Conservation (phyloP, 1,140 invertebrate genomes). For the Patella vulgata region DNA sequence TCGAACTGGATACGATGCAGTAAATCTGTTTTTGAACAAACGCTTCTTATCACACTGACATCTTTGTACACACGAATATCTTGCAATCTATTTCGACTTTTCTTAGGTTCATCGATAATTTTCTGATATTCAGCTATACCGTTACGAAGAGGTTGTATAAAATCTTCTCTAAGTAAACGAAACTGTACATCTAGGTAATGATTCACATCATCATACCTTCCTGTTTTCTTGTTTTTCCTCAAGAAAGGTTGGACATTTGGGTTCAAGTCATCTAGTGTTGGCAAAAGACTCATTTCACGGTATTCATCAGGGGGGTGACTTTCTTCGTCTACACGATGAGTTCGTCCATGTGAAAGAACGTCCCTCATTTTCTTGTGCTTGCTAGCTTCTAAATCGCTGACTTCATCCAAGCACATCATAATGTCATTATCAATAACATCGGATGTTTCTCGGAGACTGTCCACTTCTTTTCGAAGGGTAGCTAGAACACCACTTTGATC, state of each 20-base stretch:
- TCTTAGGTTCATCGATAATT: slow-evolving; percentile 10
- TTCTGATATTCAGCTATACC: slow-evolving; percentile 54
- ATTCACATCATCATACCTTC: slow-evolving; percentile 72
- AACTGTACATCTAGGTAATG: slow-evolving; percentile 85
- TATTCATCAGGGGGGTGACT: slow-evolving; percentile 58
- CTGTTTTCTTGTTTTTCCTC: slow-evolving; percentile 72
- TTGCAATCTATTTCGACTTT: slow-evolving; percentile 10
- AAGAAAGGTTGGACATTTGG: slow-evolving; percentile 65
- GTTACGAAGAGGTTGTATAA: slow-evolving; percentile 61
- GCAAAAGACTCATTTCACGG: slow-evolving; percentile 52
- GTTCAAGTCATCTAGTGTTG: slow-evolving; percentile 51
- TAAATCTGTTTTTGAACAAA: slow-evolving; percentile 34
- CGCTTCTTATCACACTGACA: slow-evolving; percentile 45
- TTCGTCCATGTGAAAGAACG: no score
- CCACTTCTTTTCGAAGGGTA: no score
- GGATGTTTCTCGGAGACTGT: no score
- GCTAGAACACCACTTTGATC: no score
- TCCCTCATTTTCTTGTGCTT: no score
- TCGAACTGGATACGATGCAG: slow-evolving; percentile 53
- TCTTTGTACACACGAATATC: slow-evolving; percentile 49
- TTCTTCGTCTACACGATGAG: slow-evolving; percentile 7
- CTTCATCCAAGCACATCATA: no score
- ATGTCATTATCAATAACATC: no score
- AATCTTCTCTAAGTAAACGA: slow-evolving; percentile 79
- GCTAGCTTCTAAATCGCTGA: no score